A percentile compares a stretch with the other conserved stretches of the same genome.
Evolutionary conservation across 2,113 vertebrate species (phyloP).

Genomic region (Ia io): DNA sequence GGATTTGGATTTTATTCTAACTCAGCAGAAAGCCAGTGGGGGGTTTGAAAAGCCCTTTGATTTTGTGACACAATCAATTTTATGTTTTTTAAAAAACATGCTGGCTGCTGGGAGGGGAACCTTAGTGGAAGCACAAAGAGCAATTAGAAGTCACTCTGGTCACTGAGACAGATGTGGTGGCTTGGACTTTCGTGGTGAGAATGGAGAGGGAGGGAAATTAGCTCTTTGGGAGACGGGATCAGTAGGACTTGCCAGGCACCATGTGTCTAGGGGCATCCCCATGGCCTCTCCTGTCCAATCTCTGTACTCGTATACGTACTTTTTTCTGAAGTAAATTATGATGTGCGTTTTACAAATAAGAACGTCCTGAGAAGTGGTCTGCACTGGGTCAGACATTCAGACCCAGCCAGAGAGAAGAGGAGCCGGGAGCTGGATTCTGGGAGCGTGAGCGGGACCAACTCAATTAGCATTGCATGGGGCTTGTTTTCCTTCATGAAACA

Average conservation of each 20-base stretch:
- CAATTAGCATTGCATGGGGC: background rate
- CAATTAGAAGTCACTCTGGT: background rate
- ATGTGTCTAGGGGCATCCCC: background rate
- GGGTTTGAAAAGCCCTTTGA: background rate
- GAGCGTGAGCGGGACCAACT: background rate
- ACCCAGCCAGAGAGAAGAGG: background rate
- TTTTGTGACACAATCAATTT: background rate
- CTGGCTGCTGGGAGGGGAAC: background rate
- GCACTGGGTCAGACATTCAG: background rate
- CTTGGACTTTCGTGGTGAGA: accelerated
- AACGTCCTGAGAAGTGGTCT: background rate
- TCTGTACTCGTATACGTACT: background rate
- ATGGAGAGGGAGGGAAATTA: background rate
- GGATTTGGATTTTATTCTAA: background rate
- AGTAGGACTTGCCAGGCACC: background rate
- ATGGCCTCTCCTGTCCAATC: background rate
- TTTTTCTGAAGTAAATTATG: background rate
- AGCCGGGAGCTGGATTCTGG: background rate
- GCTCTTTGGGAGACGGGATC: background rate
- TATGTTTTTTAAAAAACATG: background rate
- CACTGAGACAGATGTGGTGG: background rate
- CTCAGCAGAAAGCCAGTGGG: background rate
- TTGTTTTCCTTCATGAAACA: conserved; percentile 56
- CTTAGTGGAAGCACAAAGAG: background rate
- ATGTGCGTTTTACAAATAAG: background rate